phyloP scores from a whole-genome alignment of 2,888 invertebrate species.

The Parnassius smintheus region DNA sequence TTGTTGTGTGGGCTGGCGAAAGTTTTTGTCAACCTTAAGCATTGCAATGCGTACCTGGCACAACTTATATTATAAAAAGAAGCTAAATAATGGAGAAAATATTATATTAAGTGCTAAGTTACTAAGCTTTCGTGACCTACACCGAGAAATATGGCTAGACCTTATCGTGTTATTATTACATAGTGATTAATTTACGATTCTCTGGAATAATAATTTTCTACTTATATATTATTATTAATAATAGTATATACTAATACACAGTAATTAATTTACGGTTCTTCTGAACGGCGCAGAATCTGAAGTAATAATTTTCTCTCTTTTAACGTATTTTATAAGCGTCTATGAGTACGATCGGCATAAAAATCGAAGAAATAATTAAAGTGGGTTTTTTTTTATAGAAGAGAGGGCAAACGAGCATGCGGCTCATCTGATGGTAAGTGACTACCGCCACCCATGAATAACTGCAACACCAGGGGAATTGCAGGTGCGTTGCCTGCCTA shows the following conservation, averaged over 20 bases:
- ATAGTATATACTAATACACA: conserved; percentile 43
- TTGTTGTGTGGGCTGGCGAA: too few species aligned
- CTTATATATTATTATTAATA: too few species aligned
- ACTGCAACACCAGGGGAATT: too few species aligned
- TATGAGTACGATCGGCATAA: background rate
- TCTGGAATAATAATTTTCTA: conserved; percentile 48
- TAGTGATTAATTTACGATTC: conserved; percentile 56
- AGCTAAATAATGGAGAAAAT: background rate
- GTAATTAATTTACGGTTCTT: conserved; percentile 57
- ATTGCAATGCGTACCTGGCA: too few species aligned
- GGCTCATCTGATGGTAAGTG: too few species aligned
- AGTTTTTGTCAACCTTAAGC: too few species aligned
- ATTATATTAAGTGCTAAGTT: conserved; percentile 52
- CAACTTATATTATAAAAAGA: too few species aligned
- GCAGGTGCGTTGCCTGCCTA: too few species aligned
- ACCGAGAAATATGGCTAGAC: conserved; percentile 52
- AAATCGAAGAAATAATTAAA: too few species aligned
- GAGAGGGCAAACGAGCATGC: too few species aligned
- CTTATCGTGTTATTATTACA: conserved; percentile 61
- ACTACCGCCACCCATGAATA: too few species aligned
- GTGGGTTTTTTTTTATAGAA: too few species aligned
- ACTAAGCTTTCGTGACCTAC: conserved; percentile 53
- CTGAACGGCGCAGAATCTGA: conserved; percentile 58
- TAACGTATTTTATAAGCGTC: conserved; percentile 3
- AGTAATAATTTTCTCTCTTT: conserved; percentile 45